Conservation (phyloP, 2,888 invertebrate species). For the Drosophila peninsularis region DNA sequence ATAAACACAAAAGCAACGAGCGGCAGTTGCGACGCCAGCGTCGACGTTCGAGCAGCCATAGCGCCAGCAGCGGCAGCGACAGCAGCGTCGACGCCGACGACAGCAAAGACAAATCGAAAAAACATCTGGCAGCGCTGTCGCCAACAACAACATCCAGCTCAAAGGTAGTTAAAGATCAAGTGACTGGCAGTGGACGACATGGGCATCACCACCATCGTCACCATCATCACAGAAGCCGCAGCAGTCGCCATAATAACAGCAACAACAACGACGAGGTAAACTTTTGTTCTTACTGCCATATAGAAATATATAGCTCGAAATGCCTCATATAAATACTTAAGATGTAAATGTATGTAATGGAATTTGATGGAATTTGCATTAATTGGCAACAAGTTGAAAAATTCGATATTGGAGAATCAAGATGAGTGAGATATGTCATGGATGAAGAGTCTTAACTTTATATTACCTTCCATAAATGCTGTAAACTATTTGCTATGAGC, state of each 20-base stretch:
- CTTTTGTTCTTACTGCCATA: slow-evolving; percentile 35
- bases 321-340: slow-evolving; percentile 29
- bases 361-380: background rate
- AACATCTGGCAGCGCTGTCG: slow-evolving; percentile 22
- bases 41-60: slow-evolving; percentile 45
- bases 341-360: slow-evolving; percentile 9
- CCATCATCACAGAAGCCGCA: slow-evolving; percentile 44
- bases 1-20: slow-evolving; percentile 39
- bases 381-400: background rate
- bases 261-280: slow-evolving; percentile 53
- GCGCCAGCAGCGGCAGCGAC: slow-evolving; percentile 33
- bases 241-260: slow-evolving; percentile 40
- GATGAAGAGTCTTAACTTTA: too few relatives aligned
- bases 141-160: slow-evolving; percentile 7
- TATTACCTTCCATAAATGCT: too few relatives aligned
- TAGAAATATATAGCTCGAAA: background rate
- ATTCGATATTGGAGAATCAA: background rate
- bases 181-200: slow-evolving; percentile 18
- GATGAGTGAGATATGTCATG: too few relatives aligned
- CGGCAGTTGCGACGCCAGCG: slow-evolving; percentile 48
- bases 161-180: slow-evolving; percentile 20
- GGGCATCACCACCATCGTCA: slow-evolving; percentile 39
- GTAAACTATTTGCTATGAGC: too few relatives aligned
- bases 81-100: slow-evolving; percentile 19
- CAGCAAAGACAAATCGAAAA: slow-evolving; percentile 37